Percentiles rank a stretch among this genome's conserved stretches.
Evolutionary conservation across 2,888 invertebrate genomes (phyloP).

Genomic region (Drosophila diplacantha): DNA sequence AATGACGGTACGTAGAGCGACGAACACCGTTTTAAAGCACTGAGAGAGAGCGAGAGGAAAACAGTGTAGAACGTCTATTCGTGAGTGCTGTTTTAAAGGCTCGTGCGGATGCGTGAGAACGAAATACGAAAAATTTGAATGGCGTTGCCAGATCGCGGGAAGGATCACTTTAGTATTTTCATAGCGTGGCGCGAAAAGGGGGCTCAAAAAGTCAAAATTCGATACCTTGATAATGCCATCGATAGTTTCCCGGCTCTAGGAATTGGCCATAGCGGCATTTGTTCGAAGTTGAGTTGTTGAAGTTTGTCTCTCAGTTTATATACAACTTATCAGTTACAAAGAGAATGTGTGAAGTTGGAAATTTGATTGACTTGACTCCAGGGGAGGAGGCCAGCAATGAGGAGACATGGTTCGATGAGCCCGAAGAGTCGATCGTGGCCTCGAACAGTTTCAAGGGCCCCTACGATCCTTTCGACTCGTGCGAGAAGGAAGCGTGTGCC

Average conservation of each 20-base stretch:
- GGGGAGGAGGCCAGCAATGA: slow-evolving; percentile 46
- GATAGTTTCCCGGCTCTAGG: neutral
- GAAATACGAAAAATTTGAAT: neutral
- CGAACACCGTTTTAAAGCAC: neutral
- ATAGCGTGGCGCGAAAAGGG: neutral
- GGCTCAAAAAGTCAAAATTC: too few species aligned
- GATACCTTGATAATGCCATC: neutral
- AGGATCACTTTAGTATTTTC: neutral
- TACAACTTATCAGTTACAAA: neutral
- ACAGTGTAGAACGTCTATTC: neutral
- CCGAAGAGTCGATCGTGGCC: slow-evolving; percentile 16
- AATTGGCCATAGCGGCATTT: slow-evolving; percentile 1
- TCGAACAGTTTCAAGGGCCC: slow-evolving; percentile 50
- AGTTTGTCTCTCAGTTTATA: slow-evolving; percentile 5
- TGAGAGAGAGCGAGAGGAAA: neutral
- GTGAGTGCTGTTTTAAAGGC: neutral
- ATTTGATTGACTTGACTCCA: slow-evolving; percentile 53
- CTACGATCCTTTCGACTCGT: slow-evolving; percentile 58
- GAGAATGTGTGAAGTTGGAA: slow-evolving; percentile 51
- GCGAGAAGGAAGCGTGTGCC: slow-evolving; percentile 58
- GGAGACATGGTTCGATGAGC: slow-evolving; percentile 25
- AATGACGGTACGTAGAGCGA: neutral
- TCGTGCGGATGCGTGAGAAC: neutral
- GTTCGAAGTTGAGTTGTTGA: slow-evolving; percentile 4
- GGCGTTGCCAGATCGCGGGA: neutral